These are phyloP conservation scores for Melanitta fusca DNA, from an alignment of 2,797 vertebrate genomes.

Conservation along the genomic window DNA sequence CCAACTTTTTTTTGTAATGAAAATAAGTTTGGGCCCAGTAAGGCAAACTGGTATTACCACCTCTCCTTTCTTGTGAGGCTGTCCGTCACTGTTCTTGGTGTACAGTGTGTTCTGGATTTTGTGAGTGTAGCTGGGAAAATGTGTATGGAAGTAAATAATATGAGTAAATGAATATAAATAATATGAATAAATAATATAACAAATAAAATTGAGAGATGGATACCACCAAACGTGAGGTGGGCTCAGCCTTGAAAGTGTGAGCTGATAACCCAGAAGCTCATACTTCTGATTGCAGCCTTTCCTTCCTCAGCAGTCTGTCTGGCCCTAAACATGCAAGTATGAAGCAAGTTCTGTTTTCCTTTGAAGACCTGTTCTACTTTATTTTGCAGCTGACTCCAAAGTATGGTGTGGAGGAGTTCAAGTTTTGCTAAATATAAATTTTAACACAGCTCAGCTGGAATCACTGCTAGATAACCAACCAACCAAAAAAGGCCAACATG, in stretches of 20 bases:
- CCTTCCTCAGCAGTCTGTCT: background rate
- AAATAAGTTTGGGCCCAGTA: background rate
- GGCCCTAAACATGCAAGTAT: background rate
- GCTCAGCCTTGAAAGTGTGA: background rate
- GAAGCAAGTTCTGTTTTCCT: background rate
- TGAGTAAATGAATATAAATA: too few relatives aligned
- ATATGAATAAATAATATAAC: background rate
- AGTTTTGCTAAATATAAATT: background rate
- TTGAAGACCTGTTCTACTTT: background rate
- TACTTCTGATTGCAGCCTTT: background rate
- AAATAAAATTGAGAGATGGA: background rate
- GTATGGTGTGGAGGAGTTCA: background rate
- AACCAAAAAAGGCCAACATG: background rate
- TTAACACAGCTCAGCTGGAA: background rate
- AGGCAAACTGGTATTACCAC: background rate
- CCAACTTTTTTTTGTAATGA: background rate
- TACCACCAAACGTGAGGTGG: background rate
- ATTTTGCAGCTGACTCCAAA: background rate
- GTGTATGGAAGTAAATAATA: background rate
- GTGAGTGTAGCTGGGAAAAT: background rate
- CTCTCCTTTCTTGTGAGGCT: background rate
- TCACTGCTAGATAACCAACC: background rate
- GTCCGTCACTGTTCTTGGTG: background rate
- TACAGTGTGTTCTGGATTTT: background rate
- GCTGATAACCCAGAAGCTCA: background rate